These are phyloP conservation scores for Proteles cristata DNA, from an alignment of 2,113 vertebrate genomes.

Conservation along the genomic window DNA sequence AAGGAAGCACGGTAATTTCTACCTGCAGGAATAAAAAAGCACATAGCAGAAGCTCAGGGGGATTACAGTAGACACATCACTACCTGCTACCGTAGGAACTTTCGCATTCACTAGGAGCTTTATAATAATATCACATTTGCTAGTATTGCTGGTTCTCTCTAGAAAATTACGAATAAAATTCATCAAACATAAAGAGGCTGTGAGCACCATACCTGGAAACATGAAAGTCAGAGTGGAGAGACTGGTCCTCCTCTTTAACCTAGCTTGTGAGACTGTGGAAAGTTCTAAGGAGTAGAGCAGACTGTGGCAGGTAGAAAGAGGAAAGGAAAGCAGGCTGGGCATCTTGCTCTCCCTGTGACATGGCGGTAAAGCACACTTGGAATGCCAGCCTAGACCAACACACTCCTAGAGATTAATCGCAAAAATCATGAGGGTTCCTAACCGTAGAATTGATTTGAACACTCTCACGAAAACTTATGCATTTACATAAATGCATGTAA, in stretches of 20 bases:
- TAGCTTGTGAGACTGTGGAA: background rate
- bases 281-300: background rate
- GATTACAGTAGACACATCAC: background rate
- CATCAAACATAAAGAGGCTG: background rate
- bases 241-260: background rate
- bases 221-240: background rate
- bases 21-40: constrained; percentile 53
- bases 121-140: background rate
- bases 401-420: background rate
- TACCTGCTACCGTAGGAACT: background rate
- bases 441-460: background rate
- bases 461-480: background rate
- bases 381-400: background rate
- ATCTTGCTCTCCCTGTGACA: background rate
- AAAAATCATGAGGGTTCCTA: constrained; percentile 1
- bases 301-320: background rate
- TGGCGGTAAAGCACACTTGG: background rate
- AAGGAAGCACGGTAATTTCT: background rate
- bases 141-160: constrained; percentile 32
- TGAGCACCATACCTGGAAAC: background rate
- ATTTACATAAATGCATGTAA: no score
- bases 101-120: background rate
- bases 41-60: background rate
- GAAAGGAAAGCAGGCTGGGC: background rate
- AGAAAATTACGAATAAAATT: constrained; percentile 43